Base-by-base conservation (phyloP, 2,888 invertebrate genomes). In the Andrena hattorfiana region DNA sequence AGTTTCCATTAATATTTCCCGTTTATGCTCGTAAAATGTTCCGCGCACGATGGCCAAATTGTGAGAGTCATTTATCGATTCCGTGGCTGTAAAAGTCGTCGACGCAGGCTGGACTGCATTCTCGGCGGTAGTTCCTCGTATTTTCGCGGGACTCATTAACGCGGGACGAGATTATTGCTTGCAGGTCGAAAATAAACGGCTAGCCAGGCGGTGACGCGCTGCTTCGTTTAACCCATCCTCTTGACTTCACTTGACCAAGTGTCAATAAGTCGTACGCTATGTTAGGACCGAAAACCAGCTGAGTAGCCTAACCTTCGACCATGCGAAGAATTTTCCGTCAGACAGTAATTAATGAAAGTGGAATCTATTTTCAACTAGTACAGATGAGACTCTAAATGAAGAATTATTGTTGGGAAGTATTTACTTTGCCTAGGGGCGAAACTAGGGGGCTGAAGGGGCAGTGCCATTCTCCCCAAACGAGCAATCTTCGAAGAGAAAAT, bases 161-260 rank as follows among this genome's bases (percentile, higher is more conserved):
- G 10, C 2, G 6, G 60, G 72, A 64, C 69, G 28, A 77, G 80
- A 85, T 84, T 83, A 80, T 81, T 66, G 59, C 62, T 66, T 79
- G 74, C 49, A 67, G 66, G 78, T 81, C 80, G 28, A 85, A 88
- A 83, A 81, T 87, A 84, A 86, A 71, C 63, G 66, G 51, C 32
- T 51, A 28, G 54, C 67, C 68, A 16, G 54, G 68, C 73, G 72
- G 68, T 77, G 88, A 82, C 84, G 85, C 68, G 77, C 64, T 32
- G 67, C 75, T 75, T 85, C 87, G 85, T 85, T 92, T 92, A 90
- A 92, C 93, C 93, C 91, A 81, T 86, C 90, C 91, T 86, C 86
- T 93, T 93, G 92, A 93, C 92, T 91, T 93, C 92, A 93, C 92
- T 93, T 93, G 92, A 93, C 92, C 92, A 90, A 90, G 92, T 93